phyloP scores from a whole-genome alignment of 2,888 invertebrate species.

The Macroteleia sp. region DNA sequence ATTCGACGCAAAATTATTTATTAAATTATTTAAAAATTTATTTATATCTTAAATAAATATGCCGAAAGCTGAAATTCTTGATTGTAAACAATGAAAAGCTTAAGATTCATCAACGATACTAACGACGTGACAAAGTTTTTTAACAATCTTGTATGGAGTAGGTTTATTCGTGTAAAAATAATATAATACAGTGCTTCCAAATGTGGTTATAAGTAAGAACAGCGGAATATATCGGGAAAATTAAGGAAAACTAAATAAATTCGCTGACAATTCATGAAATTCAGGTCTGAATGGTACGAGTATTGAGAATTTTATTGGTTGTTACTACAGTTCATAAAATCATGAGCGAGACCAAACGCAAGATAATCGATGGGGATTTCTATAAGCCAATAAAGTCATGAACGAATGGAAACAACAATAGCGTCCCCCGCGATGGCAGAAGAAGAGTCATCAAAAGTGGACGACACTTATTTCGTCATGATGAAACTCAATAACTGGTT shows the following conservation, averaged over 20 bases:
- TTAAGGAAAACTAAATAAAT: slow-evolving; percentile 9
- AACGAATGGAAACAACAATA: background rate
- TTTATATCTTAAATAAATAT: slow-evolving; percentile 4
- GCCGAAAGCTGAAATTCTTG: slow-evolving; percentile 9
- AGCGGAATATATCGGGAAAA: slow-evolving; percentile 38
- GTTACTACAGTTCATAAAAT: slow-evolving; percentile 60
- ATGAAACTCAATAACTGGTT: slow-evolving; percentile 16
- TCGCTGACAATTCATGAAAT: slow-evolving; percentile 31
- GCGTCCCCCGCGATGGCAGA: background rate
- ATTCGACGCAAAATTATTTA: slow-evolving; percentile 57
- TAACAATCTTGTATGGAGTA: slow-evolving; percentile 57
- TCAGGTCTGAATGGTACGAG: slow-evolving; percentile 27
- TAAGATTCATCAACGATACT: slow-evolving; percentile 54
- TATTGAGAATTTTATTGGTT: slow-evolving; percentile 70
- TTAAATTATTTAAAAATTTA: slow-evolving; percentile 29
- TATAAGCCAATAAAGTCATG: slow-evolving; percentile 37
- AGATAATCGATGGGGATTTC: slow-evolving; percentile 13
- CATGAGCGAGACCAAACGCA: slow-evolving; percentile 11
- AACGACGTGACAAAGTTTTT: slow-evolving; percentile 51
- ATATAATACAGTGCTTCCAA: slow-evolving; percentile 72
- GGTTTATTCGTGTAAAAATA: slow-evolving; percentile 57
- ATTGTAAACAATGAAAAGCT: background rate
- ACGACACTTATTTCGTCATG: slow-evolving; percentile 1
- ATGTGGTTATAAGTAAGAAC: slow-evolving; percentile 67
- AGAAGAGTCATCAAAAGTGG: background rate